Base-by-base conservation (phyloP, 2,888 invertebrate species). In the Petrophora chlorosata region DNA sequence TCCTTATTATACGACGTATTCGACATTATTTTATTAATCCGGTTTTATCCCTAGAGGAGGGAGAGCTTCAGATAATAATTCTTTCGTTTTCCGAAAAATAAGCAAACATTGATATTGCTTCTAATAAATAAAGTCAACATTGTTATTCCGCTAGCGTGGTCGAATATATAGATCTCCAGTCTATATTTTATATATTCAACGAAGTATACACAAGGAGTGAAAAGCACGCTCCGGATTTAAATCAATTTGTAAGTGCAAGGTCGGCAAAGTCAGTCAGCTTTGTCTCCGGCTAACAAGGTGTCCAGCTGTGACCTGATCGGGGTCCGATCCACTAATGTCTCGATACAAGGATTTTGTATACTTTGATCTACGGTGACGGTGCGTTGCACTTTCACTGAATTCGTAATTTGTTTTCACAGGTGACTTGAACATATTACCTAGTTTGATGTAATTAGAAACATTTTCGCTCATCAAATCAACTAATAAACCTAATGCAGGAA, bases 181-280 rank as follows among this genome's bases (percentile, higher is more conserved):
- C 19, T n/a, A n/a, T 10, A 3, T 3, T 10, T 9, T 10, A 25
- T 25, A 25, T 26, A 9, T n/a, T 1, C n/a, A 15, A 15, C 8
- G n/a, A 29, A 15, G 15, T 3, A 29, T 2, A 17, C 10, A 32
- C n/a, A 17, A 32, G 17, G 5, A 17, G 10, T 19, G 10, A 10
- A 30, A 46, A 43, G 43, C 46, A 55, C 40, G 45, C 33, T 12
- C 41, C 34, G 29, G 36, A 43, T 53, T 53, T 26, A 33, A 55
- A 59, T 55, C 51, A 58, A 63, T 61, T 51, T 58, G 51, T 62
- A 69, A 70, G 68, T 71, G 71, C 63, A 69, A 72, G 70, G 70
- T 71, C 68, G 22, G 15, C 9, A 9, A 16, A 65, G 57, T 55
- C 58, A 17, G 30, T 25, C n/a, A 39, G 59, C 59, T 67, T 61